Percentiles rank a stretch among this genome's conserved stretches.
Conservation (phyloP, 2,113 vertebrate species). For the Alethe diademata region DNA sequence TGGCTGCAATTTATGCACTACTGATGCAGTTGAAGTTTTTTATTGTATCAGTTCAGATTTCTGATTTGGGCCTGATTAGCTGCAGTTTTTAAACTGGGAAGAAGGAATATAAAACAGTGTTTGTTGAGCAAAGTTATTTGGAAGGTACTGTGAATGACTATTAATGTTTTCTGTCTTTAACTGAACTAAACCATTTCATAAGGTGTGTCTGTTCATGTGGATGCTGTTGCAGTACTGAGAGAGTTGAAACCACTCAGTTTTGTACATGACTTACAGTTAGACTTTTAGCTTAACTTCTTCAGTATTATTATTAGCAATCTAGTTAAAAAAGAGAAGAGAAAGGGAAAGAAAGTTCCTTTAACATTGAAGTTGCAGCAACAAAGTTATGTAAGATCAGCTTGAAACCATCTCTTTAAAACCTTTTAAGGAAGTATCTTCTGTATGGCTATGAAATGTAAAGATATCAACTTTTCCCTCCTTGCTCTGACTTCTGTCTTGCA, state of each 20-base stretch:
- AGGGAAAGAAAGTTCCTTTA: background rate
- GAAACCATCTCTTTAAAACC: slow-evolving; percentile 1
- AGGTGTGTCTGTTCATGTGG: background rate
- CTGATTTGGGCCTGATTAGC: background rate
- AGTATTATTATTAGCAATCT: background rate
- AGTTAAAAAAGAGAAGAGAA: slow-evolving; percentile 18
- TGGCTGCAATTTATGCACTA: background rate
- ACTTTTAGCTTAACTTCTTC: background rate
- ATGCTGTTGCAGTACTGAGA: background rate
- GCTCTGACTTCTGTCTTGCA: background rate
- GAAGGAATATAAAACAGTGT: background rate
- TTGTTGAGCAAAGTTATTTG: background rate
- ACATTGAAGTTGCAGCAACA: background rate
- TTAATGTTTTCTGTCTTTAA: background rate
- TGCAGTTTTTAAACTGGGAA: background rate
- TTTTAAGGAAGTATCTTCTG: slow-evolving; percentile 51
- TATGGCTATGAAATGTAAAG: slow-evolving; percentile 6
- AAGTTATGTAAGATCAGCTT: slow-evolving; percentile 19
- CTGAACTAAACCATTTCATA: background rate
- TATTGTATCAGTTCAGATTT: background rate
- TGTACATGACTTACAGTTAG: background rate
- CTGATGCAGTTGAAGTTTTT: background rate
- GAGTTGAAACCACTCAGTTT: background rate
- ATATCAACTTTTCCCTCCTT: background rate
- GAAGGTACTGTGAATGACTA: background rate